phyloP scores from a whole-genome alignment of 2,888 invertebrate species.

The Druceiella hillmani region DNA sequence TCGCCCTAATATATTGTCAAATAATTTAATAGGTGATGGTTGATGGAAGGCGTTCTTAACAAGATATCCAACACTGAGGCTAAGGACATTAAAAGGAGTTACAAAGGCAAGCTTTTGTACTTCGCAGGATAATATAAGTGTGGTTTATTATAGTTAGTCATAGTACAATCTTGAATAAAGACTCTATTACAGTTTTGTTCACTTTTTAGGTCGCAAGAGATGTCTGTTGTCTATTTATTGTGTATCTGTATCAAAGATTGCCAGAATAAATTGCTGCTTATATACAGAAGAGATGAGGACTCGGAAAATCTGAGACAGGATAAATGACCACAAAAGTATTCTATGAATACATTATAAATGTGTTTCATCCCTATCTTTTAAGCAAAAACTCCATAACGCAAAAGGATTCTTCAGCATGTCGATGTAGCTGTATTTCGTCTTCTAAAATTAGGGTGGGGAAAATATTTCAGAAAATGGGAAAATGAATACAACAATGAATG shows the following conservation, averaged over 20 bases:
- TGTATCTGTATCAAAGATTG: neutral
- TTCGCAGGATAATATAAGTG: slow-evolving; percentile 26
- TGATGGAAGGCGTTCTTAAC: slow-evolving; percentile 25
- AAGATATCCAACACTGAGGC: slow-evolving; percentile 24
- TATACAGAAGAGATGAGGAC: neutral
- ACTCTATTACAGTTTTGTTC: slow-evolving; percentile 14
- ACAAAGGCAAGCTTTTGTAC: slow-evolving; percentile 27
- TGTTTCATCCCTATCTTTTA: slow-evolving; percentile 8
- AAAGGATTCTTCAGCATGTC: no score
- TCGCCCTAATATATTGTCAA: slow-evolving; percentile 13
- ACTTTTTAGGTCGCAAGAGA: slow-evolving; percentile 16
- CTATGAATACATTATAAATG: slow-evolving; percentile 9
- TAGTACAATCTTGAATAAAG: slow-evolving; percentile 9
- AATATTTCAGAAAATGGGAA: no score
- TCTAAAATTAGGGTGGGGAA: no score
- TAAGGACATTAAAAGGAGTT: slow-evolving; percentile 24
- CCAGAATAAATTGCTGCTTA: no score
- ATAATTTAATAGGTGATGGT: slow-evolving; percentile 18
- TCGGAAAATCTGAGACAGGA: neutral
- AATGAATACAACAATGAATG: no score
- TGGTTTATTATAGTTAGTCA: slow-evolving; percentile 26
- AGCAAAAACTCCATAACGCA: slow-evolving; percentile 5
- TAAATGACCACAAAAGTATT: slow-evolving; percentile 14
- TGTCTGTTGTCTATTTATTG: slow-evolving; percentile 3
- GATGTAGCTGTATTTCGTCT: no score